Base-by-base conservation (phyloP, 2,888 invertebrate genomes). In the Macrophya alboannulata region DNA sequence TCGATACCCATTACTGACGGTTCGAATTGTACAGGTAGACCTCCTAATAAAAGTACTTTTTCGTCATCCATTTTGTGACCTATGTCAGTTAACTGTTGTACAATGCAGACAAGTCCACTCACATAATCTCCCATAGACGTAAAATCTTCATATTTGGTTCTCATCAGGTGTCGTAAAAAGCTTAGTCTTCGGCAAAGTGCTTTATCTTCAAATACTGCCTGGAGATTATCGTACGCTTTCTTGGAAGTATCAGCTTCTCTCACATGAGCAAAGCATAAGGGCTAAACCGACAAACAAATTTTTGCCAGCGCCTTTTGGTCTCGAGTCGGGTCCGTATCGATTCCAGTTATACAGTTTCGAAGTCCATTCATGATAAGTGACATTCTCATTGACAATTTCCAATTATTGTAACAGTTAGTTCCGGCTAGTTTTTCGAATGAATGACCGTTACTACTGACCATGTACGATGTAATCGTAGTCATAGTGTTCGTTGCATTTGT, bases 171-270 rank as follows among this genome's bases (percentile, higher is more conserved):
- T 65, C 87, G 48, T 43, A 88, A 51, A 21, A 87, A 59, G 1
- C 87, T 45, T 6, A 87, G 62, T 15, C 87, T 74, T 12, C 86
- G 77, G 83, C 86, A 82, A 12, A 88, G 86, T n/a, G 88, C 86
- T 84, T 87, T 89, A 59, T 89, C 87, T 59, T 89, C 89, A 76
- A 87, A 89, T 1, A 87, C 88, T 8, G 84, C 87, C 84, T 88
- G 86, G n/a, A 88, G 87, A 0, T 86, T 85, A 45, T 77, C 79
- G 87, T 88, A 89, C 15, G 88, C 87, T 59, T 88, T 86, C 17
- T 81, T 79, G 9, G 85, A 81, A 15, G 85, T 84, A 2, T 15
- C n/a, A 4, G 82, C 82, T 65, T 59, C 43, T 82, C 82, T 65
- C 0, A 55, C 71, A 85, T 84, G 76, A 25, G 86, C 40, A 55